Percentiles rank a stretch among this genome's conserved stretches.
These are phyloP conservation scores for Pseudorectes ferrugineus DNA, from an alignment of 2,113 vertebrate species.

Conservation along the genomic window DNA sequence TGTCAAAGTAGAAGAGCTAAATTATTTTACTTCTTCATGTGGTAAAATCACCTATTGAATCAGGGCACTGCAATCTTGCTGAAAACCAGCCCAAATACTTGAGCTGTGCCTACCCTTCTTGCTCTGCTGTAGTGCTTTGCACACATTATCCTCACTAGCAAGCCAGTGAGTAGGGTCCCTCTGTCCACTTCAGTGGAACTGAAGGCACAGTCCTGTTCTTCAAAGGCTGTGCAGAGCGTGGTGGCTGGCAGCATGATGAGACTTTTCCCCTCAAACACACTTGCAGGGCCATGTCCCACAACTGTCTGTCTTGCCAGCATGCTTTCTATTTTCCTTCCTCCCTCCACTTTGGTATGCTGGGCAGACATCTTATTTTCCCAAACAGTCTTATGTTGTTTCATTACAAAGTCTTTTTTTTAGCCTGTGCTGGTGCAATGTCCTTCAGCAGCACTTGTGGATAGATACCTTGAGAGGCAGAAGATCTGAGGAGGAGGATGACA, in stretches of 20 bases:
- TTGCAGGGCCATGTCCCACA: neutral
- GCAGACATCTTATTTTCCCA: neutral
- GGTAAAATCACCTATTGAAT: neutral
- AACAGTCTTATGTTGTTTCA: neutral
- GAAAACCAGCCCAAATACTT: neutral
- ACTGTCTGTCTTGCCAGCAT: neutral
- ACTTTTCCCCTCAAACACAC: neutral
- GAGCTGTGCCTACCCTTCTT: neutral
- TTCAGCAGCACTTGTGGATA: neutral
- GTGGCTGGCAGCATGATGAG: neutral
- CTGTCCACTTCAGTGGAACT: too few relatives aligned
- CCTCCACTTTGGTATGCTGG: neutral
- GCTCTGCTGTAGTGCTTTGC: neutral
- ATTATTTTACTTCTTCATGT: neutral
- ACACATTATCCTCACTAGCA: neutral
- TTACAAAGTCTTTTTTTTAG: neutral
- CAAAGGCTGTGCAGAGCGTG: neutral
- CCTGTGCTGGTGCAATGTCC: neutral
- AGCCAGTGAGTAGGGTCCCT: neutral
- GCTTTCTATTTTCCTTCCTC: neutral
- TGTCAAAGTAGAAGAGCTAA: neutral
- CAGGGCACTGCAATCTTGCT: neutral
- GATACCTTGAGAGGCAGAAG: neutral
- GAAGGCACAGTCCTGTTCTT: neutral
- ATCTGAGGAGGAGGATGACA: neutral